Evolutionary conservation across 2,113 vertebrate species (phyloP).

Genomic region (Eonycteris spelaea): DNA sequence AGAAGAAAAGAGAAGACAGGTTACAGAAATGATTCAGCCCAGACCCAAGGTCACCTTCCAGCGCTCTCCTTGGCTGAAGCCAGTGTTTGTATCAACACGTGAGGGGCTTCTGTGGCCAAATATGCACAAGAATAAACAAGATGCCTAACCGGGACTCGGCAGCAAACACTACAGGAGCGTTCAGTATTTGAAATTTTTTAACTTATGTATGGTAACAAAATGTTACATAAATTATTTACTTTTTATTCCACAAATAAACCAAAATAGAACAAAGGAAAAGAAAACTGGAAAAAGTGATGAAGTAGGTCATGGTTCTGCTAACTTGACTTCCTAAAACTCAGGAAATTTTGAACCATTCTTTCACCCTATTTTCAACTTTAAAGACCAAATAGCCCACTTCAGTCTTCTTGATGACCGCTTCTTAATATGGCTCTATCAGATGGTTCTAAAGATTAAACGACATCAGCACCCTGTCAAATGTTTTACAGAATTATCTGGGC

Average conservation of each 20-base stretch:
- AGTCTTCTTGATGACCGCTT: not conserved
- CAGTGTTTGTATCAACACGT: not conserved
- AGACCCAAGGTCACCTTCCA: not conserved
- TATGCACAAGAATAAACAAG: not conserved
- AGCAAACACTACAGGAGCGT: not conserved
- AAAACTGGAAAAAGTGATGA: not conserved
- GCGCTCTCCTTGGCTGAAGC: not conserved
- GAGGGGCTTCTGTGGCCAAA: not conserved
- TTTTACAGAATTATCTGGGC: not conserved
- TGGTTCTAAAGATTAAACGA: not conserved
- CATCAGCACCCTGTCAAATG: not conserved
- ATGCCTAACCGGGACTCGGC: not conserved
- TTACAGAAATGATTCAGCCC: not conserved
- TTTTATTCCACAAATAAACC: not conserved
- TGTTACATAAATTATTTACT: not conserved
- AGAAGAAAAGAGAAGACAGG: not conserved
- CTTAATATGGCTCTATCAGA: not conserved
- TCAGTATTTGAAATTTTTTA: not conserved
- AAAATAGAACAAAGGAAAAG: conserved; percentile 3
- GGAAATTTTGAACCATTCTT: not conserved
- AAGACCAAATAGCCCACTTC: not conserved
- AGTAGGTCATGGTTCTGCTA: not conserved
- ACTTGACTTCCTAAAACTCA: not conserved
- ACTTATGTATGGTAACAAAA: not conserved
- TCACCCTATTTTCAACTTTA: not conserved